Evolutionary conservation across 2,888 invertebrate species (phyloP).

Genomic region (Philhelius pedissequus): DNA sequence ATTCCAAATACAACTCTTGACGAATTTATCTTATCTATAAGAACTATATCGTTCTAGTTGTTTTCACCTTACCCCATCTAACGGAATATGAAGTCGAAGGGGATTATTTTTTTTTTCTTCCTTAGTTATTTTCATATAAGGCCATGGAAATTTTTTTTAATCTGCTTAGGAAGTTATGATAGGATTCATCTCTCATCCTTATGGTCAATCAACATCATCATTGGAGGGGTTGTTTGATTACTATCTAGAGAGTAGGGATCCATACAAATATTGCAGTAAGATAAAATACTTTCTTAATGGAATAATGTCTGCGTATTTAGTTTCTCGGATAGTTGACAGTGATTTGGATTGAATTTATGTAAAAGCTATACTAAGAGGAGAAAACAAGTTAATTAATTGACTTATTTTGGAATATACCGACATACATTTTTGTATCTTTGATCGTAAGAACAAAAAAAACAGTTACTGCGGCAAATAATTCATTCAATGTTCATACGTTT

Average conservation of each 20-base stretch:
- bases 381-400: not conserved
- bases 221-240: not conserved
- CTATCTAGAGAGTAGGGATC: not conserved
- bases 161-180: not conserved
- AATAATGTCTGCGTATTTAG: not conserved
- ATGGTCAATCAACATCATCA: not conserved
- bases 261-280: not conserved
- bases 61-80: not conserved
- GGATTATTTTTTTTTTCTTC: not conserved
- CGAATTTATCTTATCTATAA: not conserved
- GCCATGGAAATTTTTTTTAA: not conserved
- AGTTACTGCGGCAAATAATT: too few species aligned
- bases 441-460: too few species aligned
- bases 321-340: not conserved
- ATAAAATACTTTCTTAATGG: not conserved
- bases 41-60: not conserved
- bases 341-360: not conserved
- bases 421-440: too few species aligned
- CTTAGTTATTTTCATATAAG: not conserved
- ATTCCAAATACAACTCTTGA: not conserved
- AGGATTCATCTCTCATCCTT: not conserved
- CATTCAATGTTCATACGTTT: too few species aligned
- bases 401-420: too few species aligned
- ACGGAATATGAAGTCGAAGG: not conserved
- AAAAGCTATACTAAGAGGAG: not conserved